A percentile compares a stretch with the other conserved stretches of the same genome.
Conservation (phyloP, 2,113 vertebrate species). For the western clawed frog (Xenopus tropicalis) region UCB_Xtro_10.0 CM004443.2:216465501-216466000, state of each 20-base stretch:
- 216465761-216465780: not conserved
- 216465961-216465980: not conserved
- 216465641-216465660: not conserved
- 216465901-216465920: not conserved
- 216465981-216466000: not conserved
- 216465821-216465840: not conserved
- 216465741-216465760: not conserved
- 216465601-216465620: not conserved
- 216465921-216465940: not conserved
- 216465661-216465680: not conserved
- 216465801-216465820: not conserved
- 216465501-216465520: constrained; percentile 1
- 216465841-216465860: not conserved
- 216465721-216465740: not conserved
- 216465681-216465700: not conserved
- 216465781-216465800: not conserved
- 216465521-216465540: constrained; percentile 13
- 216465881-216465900: not conserved
- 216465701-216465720: not conserved
- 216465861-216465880: not conserved
- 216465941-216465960: not conserved
- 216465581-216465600: constrained; percentile 1
- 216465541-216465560: not conserved
- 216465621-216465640: not conserved
- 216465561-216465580: constrained; percentile 13